Evolutionary conservation across 2,888 invertebrate species (phyloP), one percentile per base, ranked within the genome.

Genomic region (Dolichomitus sp.): DNA sequence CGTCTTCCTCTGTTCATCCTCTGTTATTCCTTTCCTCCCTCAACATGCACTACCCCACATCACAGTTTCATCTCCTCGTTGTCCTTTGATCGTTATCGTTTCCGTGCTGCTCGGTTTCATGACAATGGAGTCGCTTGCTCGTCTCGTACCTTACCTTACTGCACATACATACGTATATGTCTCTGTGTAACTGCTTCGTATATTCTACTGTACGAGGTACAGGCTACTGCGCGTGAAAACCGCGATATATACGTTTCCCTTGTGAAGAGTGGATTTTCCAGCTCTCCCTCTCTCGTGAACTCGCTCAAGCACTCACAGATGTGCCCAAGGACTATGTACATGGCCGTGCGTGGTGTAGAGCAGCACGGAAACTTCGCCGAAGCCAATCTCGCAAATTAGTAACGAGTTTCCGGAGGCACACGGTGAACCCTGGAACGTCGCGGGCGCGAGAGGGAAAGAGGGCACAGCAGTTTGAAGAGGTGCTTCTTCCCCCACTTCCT

Each of bases 321-420:
- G 19, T 50, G 23, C 30, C 50, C 57, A 59, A 52, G 54, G 54
- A 70, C 75, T 57, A 30, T 37, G 37, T 37, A 37, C 9, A 37
- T 37, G 37, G 69, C 17, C 61, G 37, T 37, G 61, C 45, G 80
- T 54, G 30, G 33, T 52, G 27, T 27, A 45, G 66, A 54, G 72
- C 17, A 52, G 52, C 68, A 52, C 5, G 63, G 77, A 81, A 81
- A 81, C 73, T 81, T 81, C 40, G 77, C 68, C 68, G 57, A 78
- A 81, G 81, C 81, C 81, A 81, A 81, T 81, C 70, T 82, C 74
- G 70, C 74, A 78, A 82, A 82, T 82, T 78, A 78, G 78, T 82
- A 82, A 83, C 75, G 83, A 81, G 82, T 82, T 83, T 76, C 81
- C 80, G 72, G 54, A 73, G 70, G 37, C 73, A 19, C 37, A 19